Conservation (phyloP, 64 coral and sea anemone genomes). For the Orbicella faveolata region DNA sequence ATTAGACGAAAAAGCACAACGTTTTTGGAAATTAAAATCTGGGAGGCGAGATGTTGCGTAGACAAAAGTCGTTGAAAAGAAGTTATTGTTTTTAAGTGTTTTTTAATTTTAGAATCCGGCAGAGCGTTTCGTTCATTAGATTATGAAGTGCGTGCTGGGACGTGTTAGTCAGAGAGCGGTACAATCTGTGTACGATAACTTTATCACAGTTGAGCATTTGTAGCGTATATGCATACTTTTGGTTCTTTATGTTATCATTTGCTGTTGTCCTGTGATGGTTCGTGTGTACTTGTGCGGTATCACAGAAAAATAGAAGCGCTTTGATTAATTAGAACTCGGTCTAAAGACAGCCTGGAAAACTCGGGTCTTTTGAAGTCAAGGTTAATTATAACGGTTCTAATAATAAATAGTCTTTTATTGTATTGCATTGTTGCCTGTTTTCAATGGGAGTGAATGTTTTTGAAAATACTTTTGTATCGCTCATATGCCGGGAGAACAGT, state of each 20-base stretch:
- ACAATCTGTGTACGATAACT: not conserved
- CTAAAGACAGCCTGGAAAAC: not conserved
- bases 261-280: not conserved
- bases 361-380: slow-evolving; percentile 23
- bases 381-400: slow-evolving; percentile 13
- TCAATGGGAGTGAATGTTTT: not conserved
- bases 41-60: not conserved
- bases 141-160: not conserved
- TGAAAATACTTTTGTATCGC: not conserved
- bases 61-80: slow-evolving; percentile 7
- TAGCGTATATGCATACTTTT: not conserved
- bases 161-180: not conserved
- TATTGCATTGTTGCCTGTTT: not conserved
- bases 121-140: not conserved
- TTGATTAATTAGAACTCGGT: not conserved
- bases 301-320: too few relatives aligned
- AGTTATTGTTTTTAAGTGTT: slow-evolving; percentile 23
- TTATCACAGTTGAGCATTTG: not conserved
- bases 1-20: not conserved
- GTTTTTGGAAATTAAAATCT: not conserved
- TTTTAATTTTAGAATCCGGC: slow-evolving; percentile 17
- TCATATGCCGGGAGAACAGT: not conserved
- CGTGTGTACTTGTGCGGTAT: not conserved
- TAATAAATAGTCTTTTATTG: not conserved
- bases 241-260: not conserved